Evolutionary conservation across 1,140 invertebrate genomes (phyloP), one percentile per base, ranked within the genome.

Genomic region (Asbolus verrucosus): DNA sequence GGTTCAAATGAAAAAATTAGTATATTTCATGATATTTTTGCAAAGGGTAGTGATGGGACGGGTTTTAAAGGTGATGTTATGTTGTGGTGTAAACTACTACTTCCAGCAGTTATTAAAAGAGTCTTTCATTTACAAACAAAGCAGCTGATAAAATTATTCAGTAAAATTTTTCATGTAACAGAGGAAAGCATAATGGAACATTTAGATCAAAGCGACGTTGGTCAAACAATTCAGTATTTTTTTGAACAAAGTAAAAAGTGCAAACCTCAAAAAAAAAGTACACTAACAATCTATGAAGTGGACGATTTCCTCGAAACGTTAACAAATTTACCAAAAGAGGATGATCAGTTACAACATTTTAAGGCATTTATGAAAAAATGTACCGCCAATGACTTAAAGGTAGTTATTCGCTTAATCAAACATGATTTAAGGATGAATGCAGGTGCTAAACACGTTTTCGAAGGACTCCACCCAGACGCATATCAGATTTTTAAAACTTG

Each of bases 61-160:
- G 85, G 85, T 6, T 96, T 94, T 79, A 84, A 90, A 76, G 90
- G 94, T 1, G 90, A 96, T 82, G 77, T 93, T 8, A 82, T 87
- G 36, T 82, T 96, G 11, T 94, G 94, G 92, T 88, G 94, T 77
- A 90, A 91, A 73, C 80, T 96, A 41, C 79, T 97, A n/a, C 83
- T 97, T 21, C 95, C 95, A 0, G 89, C 89, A 13, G 90, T 91
- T 27, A 85, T 88, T 1, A 94, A 96, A 79, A 84, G 92, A 60
- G 87, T 97, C 13, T 97, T 97, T 78, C 97, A 97, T 84, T 81
- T 98, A 16, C 94, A 96, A 81, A 95, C 90, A 77, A 97, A 96
- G 80, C 94, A 96, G 75, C 82, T 97, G 27, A 84, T 96, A 0
- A 98, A 98, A 81, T 80, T 97, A n/a, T 97, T 96, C 81, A 90